phyloP scores from a whole-genome alignment of 1,140 invertebrate species.

The Vanessa tameamea region DNA sequence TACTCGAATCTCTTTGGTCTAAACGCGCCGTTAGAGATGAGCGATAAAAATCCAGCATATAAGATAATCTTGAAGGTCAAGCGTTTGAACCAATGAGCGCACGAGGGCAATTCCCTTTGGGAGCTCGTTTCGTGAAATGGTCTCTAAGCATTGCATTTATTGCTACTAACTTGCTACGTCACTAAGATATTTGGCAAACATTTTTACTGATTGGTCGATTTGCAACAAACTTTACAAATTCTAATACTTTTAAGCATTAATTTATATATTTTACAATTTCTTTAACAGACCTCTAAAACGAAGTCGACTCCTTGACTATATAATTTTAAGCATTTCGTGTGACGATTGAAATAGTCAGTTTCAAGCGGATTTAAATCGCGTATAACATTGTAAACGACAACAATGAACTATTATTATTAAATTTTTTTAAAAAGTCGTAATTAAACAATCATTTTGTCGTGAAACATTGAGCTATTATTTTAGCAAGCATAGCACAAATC shows the following conservation, averaged over 20 bases:
- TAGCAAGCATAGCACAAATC: too few relatives aligned
- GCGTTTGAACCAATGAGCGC: too few relatives aligned
- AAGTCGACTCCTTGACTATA: not conserved
- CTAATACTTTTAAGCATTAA: not conserved
- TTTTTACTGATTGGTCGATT: not conserved
- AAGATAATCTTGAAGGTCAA: too few relatives aligned
- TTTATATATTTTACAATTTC: not conserved
- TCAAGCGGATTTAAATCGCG: too few relatives aligned
- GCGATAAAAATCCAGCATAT: too few relatives aligned
- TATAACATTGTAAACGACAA: not conserved
- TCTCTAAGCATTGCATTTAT: not conserved
- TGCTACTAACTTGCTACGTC: not conserved
- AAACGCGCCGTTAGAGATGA: too few relatives aligned
- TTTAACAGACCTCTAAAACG: slow-evolving; percentile 1
- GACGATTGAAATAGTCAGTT: too few relatives aligned
- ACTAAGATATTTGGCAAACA: not conserved
- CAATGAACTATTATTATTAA: not conserved
- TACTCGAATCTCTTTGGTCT: too few relatives aligned
- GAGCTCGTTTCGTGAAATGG: too few relatives aligned
- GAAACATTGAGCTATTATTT: too few relatives aligned
- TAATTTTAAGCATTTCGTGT: not conserved
- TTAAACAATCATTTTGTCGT: not conserved
- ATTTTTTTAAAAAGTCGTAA: not conserved
- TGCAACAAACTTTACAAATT: not conserved
- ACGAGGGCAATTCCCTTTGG: too few relatives aligned